These are phyloP conservation scores for Halyomorpha halys DNA, from an alignment of 1,140 invertebrate species.

Conservation along the genomic window DNA sequence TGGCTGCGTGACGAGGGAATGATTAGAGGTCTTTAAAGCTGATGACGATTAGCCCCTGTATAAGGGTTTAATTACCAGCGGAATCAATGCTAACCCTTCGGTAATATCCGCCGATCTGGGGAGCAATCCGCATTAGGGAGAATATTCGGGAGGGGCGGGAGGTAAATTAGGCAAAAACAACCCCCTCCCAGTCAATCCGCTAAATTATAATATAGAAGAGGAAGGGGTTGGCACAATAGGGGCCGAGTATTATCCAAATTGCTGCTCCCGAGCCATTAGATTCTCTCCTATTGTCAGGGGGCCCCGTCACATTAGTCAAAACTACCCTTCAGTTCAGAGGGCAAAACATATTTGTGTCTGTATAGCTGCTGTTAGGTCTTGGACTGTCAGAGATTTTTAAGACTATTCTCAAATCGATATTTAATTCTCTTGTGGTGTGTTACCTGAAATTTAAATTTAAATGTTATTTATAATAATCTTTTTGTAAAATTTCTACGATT, in stretches of 20 bases:
- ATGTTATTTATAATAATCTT: too few species aligned
- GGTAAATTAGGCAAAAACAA: slow-evolving; percentile 2
- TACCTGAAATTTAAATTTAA: too few species aligned
- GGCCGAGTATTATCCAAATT: slow-evolving; percentile 3
- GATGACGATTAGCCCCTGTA: slow-evolving; percentile 5
- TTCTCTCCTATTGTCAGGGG: not conserved
- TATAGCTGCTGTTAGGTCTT: too few species aligned
- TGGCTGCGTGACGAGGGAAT: not conserved
- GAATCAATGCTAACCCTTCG: slow-evolving; percentile 7
- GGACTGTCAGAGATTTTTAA: too few species aligned
- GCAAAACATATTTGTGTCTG: too few species aligned
- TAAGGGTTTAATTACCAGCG: slow-evolving; percentile 1
- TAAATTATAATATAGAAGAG: slow-evolving; percentile 6
- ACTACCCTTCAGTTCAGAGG: not conserved
- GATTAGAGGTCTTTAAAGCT: slow-evolving; percentile 4
- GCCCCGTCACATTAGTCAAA: slow-evolving; percentile 1
- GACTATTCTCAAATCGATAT: too few species aligned
- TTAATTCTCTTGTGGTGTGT: too few species aligned
- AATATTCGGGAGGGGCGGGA: not conserved
- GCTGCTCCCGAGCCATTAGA: not conserved
- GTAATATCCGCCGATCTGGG: slow-evolving; percentile 4
- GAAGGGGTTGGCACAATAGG: slow-evolving; percentile 1
- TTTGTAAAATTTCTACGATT: too few species aligned
- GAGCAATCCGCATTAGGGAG: not conserved
- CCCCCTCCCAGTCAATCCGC: slow-evolving; percentile 3